Base-by-base conservation (phyloP, 2,888 invertebrate species). In the Papilio elwesi region DNA sequence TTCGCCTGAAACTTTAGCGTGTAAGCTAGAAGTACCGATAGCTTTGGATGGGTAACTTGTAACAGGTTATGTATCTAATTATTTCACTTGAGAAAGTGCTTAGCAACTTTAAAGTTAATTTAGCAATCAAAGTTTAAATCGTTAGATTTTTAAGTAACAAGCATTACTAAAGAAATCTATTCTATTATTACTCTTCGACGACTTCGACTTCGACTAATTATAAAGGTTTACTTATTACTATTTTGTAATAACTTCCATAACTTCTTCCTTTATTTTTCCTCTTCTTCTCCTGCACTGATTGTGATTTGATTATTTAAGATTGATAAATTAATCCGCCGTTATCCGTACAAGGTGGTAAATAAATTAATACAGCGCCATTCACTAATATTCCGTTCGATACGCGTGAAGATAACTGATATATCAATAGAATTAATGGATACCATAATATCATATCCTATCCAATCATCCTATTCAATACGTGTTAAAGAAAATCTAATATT, bases 391-490 rank as follows among this genome's bases (percentile, higher is more conserved):
- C 11, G 26, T 57, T 57, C 57, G 8, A 38, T 7, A 59, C 38
- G 9, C 38, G 38, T 59, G 38, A n/a, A 8, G 57, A 13, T 38
- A 3, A 1, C 13, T 55, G 26, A 10, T 13, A 38, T n/a, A 13
- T 43, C n/a, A 59, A 38, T 38, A 59, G 12, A 38, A 59, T n/a
- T 8, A 59, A 59, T 43, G n/a, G 59, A 59, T 59, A 59, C n/a
- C n/a, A 38, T 43, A 12, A 26, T 38, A n/a, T 26, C n/a, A 2
- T 38, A 13, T n/a, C 4, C 26, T 26, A 59, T n/a, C 59, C 38
- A 59, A 59, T 59, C 38, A 59, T 59, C n/a, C 59, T 38, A 38
- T 59, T 59, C 59, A 59, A 38, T 59, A 11, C 57, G 11, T 16
- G 38, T 13, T 59, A n/a, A 59, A 59, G 36, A 3, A 38, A 36